Conservation (phyloP, 1,140 invertebrate species). For the Zaprionus kolodkinae region DNA sequence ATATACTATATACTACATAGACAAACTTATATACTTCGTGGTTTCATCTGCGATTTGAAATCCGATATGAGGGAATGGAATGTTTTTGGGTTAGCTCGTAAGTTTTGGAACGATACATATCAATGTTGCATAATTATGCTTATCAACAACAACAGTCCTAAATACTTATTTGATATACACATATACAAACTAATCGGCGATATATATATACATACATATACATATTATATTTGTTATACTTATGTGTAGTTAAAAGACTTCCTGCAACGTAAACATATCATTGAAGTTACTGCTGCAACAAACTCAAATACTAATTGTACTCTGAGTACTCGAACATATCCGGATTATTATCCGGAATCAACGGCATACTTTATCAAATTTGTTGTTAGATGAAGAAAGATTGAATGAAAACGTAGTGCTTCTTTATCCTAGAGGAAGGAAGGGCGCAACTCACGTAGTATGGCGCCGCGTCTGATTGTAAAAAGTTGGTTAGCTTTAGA, state of each 20-base stretch:
- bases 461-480: constrained; percentile 58
- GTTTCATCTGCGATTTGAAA: constrained; percentile 13
- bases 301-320: constrained; percentile 46
- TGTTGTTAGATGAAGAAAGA: constrained; percentile 36
- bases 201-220: constrained; percentile 29
- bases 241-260: constrained; percentile 70
- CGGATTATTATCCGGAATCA: constrained; percentile 8
- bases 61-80: constrained; percentile 4
- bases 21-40: constrained; percentile 2
- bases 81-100: constrained; percentile 54
- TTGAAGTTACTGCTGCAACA: constrained; percentile 73
- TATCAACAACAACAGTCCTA: constrained; percentile 62
- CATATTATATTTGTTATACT: constrained; percentile 13
- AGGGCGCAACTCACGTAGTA: not conserved
- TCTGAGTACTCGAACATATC: constrained; percentile 39
- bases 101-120: constrained; percentile 76
- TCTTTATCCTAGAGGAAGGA: constrained; percentile 22
- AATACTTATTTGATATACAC: constrained; percentile 55
- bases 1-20: not conserved
- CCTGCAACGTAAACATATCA: constrained; percentile 83
- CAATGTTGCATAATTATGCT: constrained; percentile 56
- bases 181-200: constrained; percentile 31
- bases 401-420: constrained; percentile 45
- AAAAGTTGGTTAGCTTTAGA: constrained; percentile 61
- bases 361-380: constrained; percentile 42